A percentile compares a stretch with the other conserved stretches of the same genome.
These are phyloP conservation scores for Ailuropoda melanoleuca DNA, from an alignment of 2,113 vertebrate genomes.

Conservation along the genomic window DNA sequence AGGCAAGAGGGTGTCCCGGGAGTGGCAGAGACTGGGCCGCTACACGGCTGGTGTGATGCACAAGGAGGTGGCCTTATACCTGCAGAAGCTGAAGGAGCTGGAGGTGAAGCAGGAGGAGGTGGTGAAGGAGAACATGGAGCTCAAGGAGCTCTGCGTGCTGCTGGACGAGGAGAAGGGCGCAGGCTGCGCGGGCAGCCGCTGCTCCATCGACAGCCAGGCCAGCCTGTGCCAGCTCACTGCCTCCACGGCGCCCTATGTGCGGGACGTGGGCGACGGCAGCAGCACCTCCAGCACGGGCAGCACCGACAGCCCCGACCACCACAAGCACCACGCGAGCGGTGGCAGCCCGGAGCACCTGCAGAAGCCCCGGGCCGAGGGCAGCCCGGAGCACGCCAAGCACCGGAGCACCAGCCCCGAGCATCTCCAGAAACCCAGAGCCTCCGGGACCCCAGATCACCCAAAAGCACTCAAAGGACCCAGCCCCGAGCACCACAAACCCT, in stretches of 20 bases:
- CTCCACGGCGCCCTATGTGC: slow-evolving; percentile 83
- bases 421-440: slow-evolving; percentile 83
- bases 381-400: slow-evolving; percentile 89
- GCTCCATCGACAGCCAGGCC: slow-evolving; percentile 94
- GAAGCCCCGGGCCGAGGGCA: slow-evolving; percentile 87
- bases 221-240: slow-evolving; percentile 90
- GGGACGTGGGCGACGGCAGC: slow-evolving; percentile 95
- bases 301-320: slow-evolving; percentile 89
- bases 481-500: slow-evolving; percentile 89
- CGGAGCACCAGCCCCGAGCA: slow-evolving; percentile 93
- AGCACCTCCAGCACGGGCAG: slow-evolving; percentile 94
- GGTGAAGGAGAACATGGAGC: slow-evolving; percentile 94
- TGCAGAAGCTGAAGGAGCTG: slow-evolving; percentile 96
- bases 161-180: slow-evolving; percentile 93
- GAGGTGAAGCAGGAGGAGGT: slow-evolving; percentile 95
- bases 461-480: slow-evolving; percentile 88
- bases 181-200: slow-evolving; percentile 88
- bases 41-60: slow-evolving; percentile 95
- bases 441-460: slow-evolving; percentile 88
- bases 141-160: slow-evolving; percentile 95
- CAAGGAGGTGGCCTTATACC: slow-evolving; percentile 94
- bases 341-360: slow-evolving; percentile 90
- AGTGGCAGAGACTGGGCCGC: slow-evolving; percentile 97
- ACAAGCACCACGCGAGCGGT: slow-evolving; percentile 82
- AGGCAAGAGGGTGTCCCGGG: slow-evolving; percentile 94